phyloP scores from a whole-genome alignment of 2,888 invertebrate genomes.

The Noctuana brunneofusca region DNA sequence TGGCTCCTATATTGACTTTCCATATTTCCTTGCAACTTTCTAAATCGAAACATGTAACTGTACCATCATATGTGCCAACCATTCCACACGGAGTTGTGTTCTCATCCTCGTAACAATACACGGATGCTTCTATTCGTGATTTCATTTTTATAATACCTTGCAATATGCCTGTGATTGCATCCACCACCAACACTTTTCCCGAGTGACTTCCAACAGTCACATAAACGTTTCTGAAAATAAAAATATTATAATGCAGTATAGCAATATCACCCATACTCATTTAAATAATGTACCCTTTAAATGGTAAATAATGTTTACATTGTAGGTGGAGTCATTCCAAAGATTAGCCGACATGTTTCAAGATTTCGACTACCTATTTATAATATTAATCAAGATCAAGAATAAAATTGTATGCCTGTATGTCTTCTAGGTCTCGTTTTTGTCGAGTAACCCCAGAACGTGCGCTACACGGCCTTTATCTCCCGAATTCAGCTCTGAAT shows the following conservation, averaged over 20 bases:
- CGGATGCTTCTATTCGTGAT: conserved; percentile 89
- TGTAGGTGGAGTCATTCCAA: too few relatives aligned
- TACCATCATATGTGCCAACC: conserved; percentile 91
- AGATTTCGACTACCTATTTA: too few relatives aligned
- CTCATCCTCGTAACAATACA: conserved; percentile 65
- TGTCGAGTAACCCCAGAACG: too few relatives aligned
- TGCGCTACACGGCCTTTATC: too few relatives aligned
- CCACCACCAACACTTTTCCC: conserved; percentile 84
- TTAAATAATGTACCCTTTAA: too few relatives aligned
- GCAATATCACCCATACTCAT: neutral
- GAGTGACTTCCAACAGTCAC: conserved; percentile 85
- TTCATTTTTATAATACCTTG: conserved; percentile 79
- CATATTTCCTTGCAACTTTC: conserved; percentile 82
- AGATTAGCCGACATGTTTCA: too few relatives aligned
- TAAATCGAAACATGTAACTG: conserved; percentile 85
- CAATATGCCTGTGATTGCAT: conserved; percentile 77
- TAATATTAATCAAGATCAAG: too few relatives aligned
- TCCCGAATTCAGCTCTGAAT: too few relatives aligned
- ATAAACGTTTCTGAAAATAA: conserved; percentile 63
- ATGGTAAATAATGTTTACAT: too few relatives aligned
- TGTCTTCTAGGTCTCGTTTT: too few relatives aligned
- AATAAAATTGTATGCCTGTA: too few relatives aligned
- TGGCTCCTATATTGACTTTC: conserved; percentile 83
- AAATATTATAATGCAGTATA: neutral
- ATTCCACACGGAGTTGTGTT: conserved; percentile 70